Conservation (phyloP, 2,888 invertebrate genomes). For the Himalopsyche anomala region DNA sequence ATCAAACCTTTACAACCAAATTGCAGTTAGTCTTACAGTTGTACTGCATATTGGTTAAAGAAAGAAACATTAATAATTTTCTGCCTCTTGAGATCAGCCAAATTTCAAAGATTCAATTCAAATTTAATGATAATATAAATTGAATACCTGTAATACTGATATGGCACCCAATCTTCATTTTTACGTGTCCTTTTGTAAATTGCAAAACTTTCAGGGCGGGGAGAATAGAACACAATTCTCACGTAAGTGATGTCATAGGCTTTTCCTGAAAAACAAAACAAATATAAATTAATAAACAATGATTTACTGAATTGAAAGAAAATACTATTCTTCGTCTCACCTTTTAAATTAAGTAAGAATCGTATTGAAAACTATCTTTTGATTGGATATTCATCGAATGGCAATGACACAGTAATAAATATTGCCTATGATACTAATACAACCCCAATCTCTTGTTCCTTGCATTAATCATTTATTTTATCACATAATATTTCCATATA, state of each 20-base stretch:
- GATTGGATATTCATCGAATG: too few species aligned
- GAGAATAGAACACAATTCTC: constrained; percentile 94
- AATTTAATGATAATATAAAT: not conserved
- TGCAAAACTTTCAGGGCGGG: constrained; percentile 97
- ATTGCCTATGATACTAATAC: too few species aligned
- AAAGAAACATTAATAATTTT: too few species aligned
- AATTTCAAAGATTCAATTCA: not conserved
- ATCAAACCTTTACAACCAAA: too few species aligned
- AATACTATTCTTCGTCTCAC: not conserved
- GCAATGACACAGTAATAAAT: too few species aligned
- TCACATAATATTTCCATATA: not conserved
- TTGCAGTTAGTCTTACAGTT: too few species aligned
- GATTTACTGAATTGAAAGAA: not conserved
- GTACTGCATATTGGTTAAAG: too few species aligned
- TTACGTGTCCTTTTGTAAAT: constrained; percentile 91
- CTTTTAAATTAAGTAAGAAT: not conserved
- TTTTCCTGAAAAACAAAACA: constrained; percentile 82
- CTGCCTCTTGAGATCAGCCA: too few species aligned
- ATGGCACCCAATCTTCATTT: constrained; percentile 90
- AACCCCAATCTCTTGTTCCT: too few species aligned
- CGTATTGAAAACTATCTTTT: too few species aligned
- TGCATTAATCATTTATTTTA: too few species aligned
- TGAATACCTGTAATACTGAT: constrained; percentile 89
- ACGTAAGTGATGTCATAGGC: constrained; percentile 98
- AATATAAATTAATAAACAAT: not conserved